Evolutionary conservation across 2,113 vertebrate species (phyloP).

Genomic region (Myiopsitta monachus): DNA sequence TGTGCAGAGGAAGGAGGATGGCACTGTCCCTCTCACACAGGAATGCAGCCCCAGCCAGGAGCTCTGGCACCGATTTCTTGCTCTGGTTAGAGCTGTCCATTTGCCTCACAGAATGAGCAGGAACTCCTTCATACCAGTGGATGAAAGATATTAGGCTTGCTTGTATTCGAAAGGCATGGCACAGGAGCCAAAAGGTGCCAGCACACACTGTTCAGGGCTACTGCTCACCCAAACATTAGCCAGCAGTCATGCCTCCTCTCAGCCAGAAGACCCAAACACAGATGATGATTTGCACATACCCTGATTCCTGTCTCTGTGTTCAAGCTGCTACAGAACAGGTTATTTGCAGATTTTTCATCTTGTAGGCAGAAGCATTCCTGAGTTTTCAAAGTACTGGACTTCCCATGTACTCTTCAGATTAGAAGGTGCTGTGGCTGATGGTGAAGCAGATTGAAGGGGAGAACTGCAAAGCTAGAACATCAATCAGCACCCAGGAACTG

Average conservation of each 20-base stretch:
- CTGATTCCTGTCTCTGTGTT: not conserved
- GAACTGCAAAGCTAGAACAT: not conserved
- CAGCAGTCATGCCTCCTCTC: not conserved
- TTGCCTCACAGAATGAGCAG: not conserved
- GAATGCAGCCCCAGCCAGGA: not conserved
- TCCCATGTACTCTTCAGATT: not conserved
- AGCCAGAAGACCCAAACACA: not conserved
- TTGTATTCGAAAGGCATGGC: not conserved
- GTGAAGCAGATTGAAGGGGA: not conserved
- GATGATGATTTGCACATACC: not conserved
- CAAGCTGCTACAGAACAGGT: fast-evolving
- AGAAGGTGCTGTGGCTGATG: not conserved
- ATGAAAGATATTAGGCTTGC: not conserved
- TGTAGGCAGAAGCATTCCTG: not conserved
- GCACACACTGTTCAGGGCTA: not conserved
- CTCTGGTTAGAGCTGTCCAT: not conserved
- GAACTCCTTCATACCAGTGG: not conserved
- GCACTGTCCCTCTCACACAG: fast-evolving
- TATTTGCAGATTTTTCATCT: not conserved
- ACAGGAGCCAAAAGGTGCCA: not conserved
- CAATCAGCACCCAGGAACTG: not conserved
- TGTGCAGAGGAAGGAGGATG: not conserved
- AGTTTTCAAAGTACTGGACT: not conserved
- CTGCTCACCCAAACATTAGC: not conserved
- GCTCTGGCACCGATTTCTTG: not conserved